phyloP scores from a whole-genome alignment of 1,140 invertebrate genomes.

The Sycophaga agraensis region DNA sequence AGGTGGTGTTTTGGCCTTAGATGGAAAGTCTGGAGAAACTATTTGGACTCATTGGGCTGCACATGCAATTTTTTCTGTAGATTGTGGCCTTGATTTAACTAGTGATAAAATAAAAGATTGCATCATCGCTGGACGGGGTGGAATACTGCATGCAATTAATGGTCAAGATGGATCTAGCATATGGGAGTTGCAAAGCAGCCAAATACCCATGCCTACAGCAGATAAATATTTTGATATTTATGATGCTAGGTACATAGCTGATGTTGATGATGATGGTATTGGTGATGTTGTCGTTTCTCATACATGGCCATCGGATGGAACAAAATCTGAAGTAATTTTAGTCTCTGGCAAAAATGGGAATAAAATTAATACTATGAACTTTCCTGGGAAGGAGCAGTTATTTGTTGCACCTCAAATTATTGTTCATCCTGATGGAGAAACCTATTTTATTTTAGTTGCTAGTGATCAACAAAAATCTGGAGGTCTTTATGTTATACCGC shows the following conservation, averaged over 20 bases:
- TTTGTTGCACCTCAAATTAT: slow-evolving; percentile 71
- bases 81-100: slow-evolving; percentile 75
- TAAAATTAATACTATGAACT: slow-evolving; percentile 64
- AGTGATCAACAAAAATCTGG: slow-evolving; percentile 74
- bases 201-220: slow-evolving; percentile 42
- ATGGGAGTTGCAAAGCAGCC: slow-evolving; percentile 65
- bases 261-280: slow-evolving; percentile 72
- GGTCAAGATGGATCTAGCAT: slow-evolving; percentile 67
- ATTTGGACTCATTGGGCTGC: slow-evolving; percentile 76
- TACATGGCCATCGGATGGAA: slow-evolving; percentile 56
- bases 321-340: slow-evolving; percentile 63
- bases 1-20: slow-evolving; percentile 76
- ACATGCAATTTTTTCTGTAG: slow-evolving; percentile 74
- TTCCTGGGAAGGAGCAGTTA: slow-evolving; percentile 71
- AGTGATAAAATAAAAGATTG: slow-evolving; percentile 73
- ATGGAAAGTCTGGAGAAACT: slow-evolving; percentile 71
- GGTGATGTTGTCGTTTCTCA: slow-evolving; percentile 74
- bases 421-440: slow-evolving; percentile 60
- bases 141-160: slow-evolving; percentile 72
- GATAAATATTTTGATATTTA: slow-evolving; percentile 60
- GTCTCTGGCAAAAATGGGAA: slow-evolving; percentile 72
- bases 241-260: slow-evolving; percentile 71
- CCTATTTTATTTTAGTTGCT: slow-evolving; percentile 69
- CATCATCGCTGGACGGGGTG: slow-evolving; percentile 70
- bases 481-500: slow-evolving; percentile 66